These are phyloP conservation scores for Nesidiocoris tenuis DNA, from an alignment of 2,888 invertebrate species.

Conservation along the genomic window DNA sequence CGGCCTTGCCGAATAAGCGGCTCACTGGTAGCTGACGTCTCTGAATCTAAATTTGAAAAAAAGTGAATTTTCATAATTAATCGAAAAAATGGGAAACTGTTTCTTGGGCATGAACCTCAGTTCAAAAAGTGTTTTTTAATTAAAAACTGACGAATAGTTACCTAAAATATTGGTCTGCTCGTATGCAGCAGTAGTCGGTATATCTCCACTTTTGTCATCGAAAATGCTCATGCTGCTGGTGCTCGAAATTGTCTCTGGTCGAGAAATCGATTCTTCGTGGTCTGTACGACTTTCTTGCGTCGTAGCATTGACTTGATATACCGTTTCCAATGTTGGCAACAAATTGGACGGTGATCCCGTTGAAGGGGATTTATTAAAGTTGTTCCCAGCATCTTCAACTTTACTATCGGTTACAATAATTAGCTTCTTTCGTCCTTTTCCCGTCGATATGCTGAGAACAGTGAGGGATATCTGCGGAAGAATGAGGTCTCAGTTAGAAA, in stretches of 20 bases:
- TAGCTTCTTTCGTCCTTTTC: slow-evolving; percentile 14
- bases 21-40: not conserved
- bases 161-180: not conserved
- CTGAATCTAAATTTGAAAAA: no score
- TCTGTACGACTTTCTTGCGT: slow-evolving; percentile 2
- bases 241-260: slow-evolving; percentile 11
- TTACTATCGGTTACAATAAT: not conserved
- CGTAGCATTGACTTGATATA: slow-evolving; percentile 9
- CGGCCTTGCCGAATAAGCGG: slow-evolving; percentile 5
- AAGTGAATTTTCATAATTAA: no score
- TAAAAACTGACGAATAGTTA: no score
- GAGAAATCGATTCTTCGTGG: slow-evolving; percentile 4
- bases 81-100: no score
- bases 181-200: not conserved
- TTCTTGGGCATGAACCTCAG: no score
- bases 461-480: slow-evolving; percentile 10
- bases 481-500: no score
- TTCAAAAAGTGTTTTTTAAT: no score
- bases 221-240: slow-evolving; percentile 3
- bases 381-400: not conserved
- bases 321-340: not conserved
- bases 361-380: not conserved
- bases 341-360: not conserved
- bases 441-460: slow-evolving; percentile 23
- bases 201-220: not conserved